Evolutionary conservation across 2,888 invertebrate species (phyloP), one percentile per base, ranked within the genome.

Genomic region (Electrophaes corylata): DNA sequence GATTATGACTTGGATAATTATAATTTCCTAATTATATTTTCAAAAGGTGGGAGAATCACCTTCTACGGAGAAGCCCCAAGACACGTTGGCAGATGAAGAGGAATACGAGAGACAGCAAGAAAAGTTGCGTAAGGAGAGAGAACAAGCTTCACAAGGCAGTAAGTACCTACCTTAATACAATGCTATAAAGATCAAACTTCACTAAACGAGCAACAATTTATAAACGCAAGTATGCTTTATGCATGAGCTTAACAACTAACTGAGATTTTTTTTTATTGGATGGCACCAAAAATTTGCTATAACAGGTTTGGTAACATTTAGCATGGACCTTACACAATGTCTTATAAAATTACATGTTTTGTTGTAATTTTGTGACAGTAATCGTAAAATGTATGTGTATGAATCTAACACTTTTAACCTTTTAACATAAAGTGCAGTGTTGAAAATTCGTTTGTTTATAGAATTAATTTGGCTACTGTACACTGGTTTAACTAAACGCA

Each of bases 71-170:
- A 80, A 78, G 43, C 87, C 88, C 0, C 75, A 81, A 23, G 84
- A 91, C 63, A 85, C 88, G 0, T 64, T 91, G 26, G 87, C 82
- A 1, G 91, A 91, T 11, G 91, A 91, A 60, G 90, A 90, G 52
- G 89, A 87, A 65, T 91, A 91, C 52, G 91, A 91, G 52, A 84
- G 78, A 57, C 79, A 78, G 4, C 91, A 91, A 60, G 88, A 89
- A 57, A 81, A 87, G 54, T 64, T 87, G 19, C 79, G 85, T 3
- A 76, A 75, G 26, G 82, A 89, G 63, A 78, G 83, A 55, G 87
- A 81, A 35, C 73, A 86, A 48, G 73, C 79, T 8, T 84, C 88
- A 10, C 86, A 90, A 64, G 56, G 67, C 69, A 79, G 91, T 91
- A 73, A 91, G 90, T 88, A 53, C 44, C 39, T n/a, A n/a, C n/a